Evolutionary conservation across 23 tunicate genomes (phyloP).

Genomic region (Ciona savignyi): DNA sequence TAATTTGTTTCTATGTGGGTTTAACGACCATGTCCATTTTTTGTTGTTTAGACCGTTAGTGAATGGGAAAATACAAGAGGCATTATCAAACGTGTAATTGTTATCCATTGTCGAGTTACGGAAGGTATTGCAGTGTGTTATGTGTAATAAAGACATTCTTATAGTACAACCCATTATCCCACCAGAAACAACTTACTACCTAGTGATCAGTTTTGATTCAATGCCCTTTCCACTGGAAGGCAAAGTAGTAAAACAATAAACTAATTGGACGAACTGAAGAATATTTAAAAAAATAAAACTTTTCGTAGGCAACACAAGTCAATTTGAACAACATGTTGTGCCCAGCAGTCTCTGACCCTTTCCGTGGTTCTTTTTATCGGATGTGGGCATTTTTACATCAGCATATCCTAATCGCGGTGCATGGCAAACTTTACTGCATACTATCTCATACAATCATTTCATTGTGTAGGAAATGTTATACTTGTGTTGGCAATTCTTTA

Average conservation of each 20-base stretch:
- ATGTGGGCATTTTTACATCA: constrained; percentile 88
- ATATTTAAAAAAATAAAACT: background rate
- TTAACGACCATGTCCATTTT: too few species aligned
- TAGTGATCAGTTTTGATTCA: too few species aligned
- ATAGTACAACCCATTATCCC: too few species aligned
- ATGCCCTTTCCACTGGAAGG: too few species aligned
- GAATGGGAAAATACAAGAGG: too few species aligned
- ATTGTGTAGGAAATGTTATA: background rate
- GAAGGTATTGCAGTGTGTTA: too few species aligned
- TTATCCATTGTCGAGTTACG: too few species aligned
- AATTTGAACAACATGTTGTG: constrained; percentile 91
- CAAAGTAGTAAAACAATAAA: background rate
- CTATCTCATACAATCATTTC: constrained; percentile 12
- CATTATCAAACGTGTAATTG: too few species aligned
- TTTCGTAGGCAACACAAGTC: constrained; percentile 50
- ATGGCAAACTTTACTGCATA: constrained; percentile 55
- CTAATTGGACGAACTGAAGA: background rate
- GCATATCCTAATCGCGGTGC: constrained; percentile 51
- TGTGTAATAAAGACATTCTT: too few species aligned
- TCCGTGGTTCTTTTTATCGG: constrained; percentile 66
- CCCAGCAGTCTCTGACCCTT: constrained; percentile 88
- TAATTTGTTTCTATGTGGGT: too few species aligned
- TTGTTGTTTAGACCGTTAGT: too few species aligned
- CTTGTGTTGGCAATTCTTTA: background rate
- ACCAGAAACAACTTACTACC: too few species aligned